phyloP scores from a whole-genome alignment of 2,113 vertebrate species.

The Bucco capensis region DNA sequence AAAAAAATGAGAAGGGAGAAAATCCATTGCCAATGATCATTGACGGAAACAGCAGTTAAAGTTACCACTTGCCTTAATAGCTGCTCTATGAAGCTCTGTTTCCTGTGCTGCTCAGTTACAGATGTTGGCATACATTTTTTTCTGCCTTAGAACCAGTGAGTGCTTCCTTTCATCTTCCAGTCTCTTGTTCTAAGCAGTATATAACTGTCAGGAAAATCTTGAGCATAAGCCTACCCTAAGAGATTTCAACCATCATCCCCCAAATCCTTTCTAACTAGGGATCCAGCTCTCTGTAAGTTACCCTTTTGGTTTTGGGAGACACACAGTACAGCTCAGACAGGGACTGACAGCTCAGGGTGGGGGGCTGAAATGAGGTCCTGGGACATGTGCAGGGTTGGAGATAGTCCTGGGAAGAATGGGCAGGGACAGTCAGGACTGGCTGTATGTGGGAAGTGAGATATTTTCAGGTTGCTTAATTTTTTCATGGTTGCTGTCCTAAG shows the following conservation, averaged over 20 bases:
- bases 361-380: neutral
- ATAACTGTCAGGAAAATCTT: neutral
- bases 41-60: neutral
- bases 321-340: neutral
- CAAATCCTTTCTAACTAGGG: neutral
- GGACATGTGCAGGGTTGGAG: accelerated
- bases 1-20: neutral
- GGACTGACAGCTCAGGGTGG: neutral
- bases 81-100: neutral
- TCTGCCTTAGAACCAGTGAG: neutral
- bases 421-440: neutral
- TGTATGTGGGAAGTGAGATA: neutral
- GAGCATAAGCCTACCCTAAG: neutral
- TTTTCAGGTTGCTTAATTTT: neutral
- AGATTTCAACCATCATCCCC: neutral
- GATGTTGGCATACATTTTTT: neutral
- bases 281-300: neutral
- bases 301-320: neutral
- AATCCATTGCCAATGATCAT: neutral
- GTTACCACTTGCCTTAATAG: neutral
- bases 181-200: neutral
- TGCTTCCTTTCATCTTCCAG: neutral
- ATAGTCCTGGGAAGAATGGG: neutral
- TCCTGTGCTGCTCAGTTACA: neutral
- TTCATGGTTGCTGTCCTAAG: neutral